A percentile compares a stretch with the other conserved stretches of the same genome.
These are phyloP conservation scores for Lacerta agilis DNA, from an alignment of 2,797 vertebrate genomes.

Conservation along the genomic window DNA sequence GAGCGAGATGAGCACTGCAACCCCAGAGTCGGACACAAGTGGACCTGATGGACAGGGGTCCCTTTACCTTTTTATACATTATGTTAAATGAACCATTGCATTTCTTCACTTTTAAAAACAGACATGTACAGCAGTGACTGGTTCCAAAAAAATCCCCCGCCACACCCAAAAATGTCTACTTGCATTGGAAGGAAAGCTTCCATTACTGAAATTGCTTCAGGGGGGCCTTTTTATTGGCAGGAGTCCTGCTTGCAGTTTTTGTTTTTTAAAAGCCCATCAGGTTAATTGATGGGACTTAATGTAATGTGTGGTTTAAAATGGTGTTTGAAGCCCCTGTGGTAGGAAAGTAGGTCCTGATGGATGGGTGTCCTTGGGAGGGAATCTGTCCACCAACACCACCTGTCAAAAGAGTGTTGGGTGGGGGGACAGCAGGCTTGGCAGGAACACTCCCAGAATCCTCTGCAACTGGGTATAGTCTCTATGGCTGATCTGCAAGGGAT, in stretches of 20 bases:
- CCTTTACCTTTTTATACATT: not conserved
- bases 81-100: not conserved
- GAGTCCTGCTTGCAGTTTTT: not conserved
- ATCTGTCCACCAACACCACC: not conserved
- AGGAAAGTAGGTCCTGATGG: not conserved
- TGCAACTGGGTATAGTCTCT: not conserved
- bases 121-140: not conserved
- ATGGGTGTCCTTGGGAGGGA: not conserved
- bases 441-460: not conserved
- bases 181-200: not conserved
- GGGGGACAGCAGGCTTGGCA: not conserved
- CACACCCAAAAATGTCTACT: not conserved
- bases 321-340: not conserved
- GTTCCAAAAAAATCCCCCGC: not conserved
- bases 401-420: not conserved
- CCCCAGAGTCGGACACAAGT: too few species aligned
- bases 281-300: not conserved
- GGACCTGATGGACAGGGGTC: too few species aligned
- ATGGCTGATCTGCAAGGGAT: not conserved
- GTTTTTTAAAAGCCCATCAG: not conserved
- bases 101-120: not conserved
- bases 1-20: too few species aligned
- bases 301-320: not conserved
- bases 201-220: not conserved
- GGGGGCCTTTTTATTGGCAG: accelerated